A percentile compares a stretch with the other conserved stretches of the same genome.
Conservation (phyloP, 2,888 invertebrate genomes). For the Linnaemya vulpina region DNA sequence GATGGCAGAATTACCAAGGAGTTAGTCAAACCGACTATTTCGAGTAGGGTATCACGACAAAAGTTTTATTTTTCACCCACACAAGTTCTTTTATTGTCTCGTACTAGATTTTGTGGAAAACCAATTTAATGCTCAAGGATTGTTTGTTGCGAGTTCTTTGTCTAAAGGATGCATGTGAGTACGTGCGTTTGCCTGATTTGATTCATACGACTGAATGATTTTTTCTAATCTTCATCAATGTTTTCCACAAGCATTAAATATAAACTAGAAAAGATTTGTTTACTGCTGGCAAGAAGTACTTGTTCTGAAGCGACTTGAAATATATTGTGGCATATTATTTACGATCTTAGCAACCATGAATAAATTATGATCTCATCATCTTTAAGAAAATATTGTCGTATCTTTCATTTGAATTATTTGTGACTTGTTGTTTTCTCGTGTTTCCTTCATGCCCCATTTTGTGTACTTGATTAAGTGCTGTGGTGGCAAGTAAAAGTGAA, state of each 20-base stretch:
- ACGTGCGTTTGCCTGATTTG: constrained; percentile 24
- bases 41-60: constrained; percentile 24
- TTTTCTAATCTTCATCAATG: constrained; percentile 69
- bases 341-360: constrained; percentile 64
- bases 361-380: constrained; percentile 71
- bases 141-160: constrained; percentile 40
- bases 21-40: background rate
- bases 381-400: constrained; percentile 66
- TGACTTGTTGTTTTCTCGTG: background rate
- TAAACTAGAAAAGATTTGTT: constrained; percentile 25
- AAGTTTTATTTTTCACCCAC: constrained; percentile 17
- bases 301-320: constrained; percentile 23
- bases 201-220: constrained; percentile 56
- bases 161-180: background rate
- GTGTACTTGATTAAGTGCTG: background rate
- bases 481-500: constrained; percentile 61
- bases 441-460: background rate
- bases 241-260: constrained; percentile 36
- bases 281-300: background rate
- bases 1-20: no score
- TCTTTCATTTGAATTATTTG: background rate
- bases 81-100: constrained; percentile 36
- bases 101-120: constrained; percentile 67
- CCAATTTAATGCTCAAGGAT: constrained; percentile 69
- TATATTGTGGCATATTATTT: constrained; percentile 55